These are phyloP conservation scores for Brachymystax lenok DNA, from an alignment of 2,797 vertebrate species.

Conservation along the genomic window DNA sequence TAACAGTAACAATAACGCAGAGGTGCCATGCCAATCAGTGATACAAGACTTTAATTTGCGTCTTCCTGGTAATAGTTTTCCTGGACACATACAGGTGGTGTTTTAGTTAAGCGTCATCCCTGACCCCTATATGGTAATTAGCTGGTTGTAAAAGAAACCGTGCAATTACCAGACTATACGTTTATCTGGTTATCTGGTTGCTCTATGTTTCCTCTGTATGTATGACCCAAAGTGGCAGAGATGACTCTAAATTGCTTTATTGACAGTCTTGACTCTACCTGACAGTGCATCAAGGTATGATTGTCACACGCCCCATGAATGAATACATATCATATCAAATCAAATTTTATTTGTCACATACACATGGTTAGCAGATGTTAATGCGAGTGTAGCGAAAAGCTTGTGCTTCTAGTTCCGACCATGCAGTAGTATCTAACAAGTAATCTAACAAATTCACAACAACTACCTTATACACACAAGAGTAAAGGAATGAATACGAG, in stretches of 20 bases:
- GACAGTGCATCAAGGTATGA: constrained; percentile 31
- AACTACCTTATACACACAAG: too few species aligned
- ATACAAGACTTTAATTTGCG: not conserved
- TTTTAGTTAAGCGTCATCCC: not conserved
- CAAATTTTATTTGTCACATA: too few species aligned
- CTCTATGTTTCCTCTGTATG: constrained; percentile 36
- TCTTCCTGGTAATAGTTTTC: not conserved
- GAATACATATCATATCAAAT: constrained; percentile 47
- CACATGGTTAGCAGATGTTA: too few species aligned
- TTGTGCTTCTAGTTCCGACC: too few species aligned
- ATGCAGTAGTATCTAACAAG: too few species aligned
- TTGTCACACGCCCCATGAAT: constrained; percentile 31
- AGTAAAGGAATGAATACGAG: too few species aligned
- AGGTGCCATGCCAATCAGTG: not conserved
- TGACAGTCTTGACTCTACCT: constrained; percentile 59
- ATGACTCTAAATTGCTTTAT: constrained; percentile 59
- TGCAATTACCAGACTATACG: not conserved
- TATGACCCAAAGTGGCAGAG: constrained; percentile 33
- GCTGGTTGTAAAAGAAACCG: constrained; percentile 47
- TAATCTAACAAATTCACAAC: too few species aligned
- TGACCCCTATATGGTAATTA: constrained; percentile 31
- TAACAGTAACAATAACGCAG: not conserved
- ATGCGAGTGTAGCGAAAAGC: too few species aligned
- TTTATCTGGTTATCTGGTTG: not conserved
- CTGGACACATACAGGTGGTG: not conserved